phyloP scores from a whole-genome alignment of 1,140 invertebrate species.

The Calosoma granatense region DNA sequence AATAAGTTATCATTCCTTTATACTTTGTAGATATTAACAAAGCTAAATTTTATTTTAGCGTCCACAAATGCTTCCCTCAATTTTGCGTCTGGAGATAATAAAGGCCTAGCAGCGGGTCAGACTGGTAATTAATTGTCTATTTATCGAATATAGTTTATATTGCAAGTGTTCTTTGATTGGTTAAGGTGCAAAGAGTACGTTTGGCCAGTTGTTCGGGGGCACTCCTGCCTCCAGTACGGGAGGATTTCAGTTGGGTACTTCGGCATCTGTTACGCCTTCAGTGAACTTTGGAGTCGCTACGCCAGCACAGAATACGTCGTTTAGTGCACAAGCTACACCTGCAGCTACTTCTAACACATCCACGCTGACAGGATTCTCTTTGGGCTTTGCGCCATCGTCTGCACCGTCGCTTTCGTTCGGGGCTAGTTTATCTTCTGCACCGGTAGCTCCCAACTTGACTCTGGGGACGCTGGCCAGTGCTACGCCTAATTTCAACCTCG shows the following conservation, averaged over 20 bases:
- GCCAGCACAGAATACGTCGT: no score
- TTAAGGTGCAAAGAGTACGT: not conserved
- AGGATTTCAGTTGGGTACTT: not conserved
- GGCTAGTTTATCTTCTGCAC: conserved; percentile 19
- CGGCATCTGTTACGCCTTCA: not conserved
- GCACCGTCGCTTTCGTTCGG: not conserved
- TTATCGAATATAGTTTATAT: not conserved
- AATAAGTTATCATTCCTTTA: not conserved
- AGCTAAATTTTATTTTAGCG: not conserved
- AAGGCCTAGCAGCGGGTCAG: not conserved
- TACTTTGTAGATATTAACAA: not conserved
- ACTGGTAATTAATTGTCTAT: not conserved
- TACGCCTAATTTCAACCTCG: conserved; percentile 25
- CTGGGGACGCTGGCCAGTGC: conserved; percentile 28
- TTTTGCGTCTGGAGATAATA: not conserved
- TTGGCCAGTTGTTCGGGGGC: not conserved
- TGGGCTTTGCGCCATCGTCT: not conserved
- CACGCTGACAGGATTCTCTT: not conserved
- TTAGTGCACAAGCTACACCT: not conserved
- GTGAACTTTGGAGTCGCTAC: not conserved
- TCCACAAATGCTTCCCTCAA: not conserved
- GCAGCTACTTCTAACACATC: not conserved
- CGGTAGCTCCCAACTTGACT: conserved; percentile 26
- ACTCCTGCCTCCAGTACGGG: not conserved
- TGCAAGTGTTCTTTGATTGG: not conserved